phyloP scores from a whole-genome alignment of 30 jellyfish, hydroid and myxozoan genomes.

The Aurelia sp. region DNA sequence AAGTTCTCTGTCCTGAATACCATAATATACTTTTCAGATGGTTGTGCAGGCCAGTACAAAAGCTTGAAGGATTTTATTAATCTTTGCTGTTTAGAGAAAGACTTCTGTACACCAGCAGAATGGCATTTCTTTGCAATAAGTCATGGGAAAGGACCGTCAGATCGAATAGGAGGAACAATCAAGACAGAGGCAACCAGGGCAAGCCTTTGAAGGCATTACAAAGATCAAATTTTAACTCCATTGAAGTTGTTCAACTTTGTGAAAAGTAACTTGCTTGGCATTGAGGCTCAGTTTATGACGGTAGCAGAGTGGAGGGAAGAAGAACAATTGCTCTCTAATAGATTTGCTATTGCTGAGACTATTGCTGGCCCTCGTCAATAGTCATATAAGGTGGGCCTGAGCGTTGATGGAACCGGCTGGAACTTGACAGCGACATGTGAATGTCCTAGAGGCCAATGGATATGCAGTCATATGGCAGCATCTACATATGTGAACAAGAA shows the following conservation, averaged over 20 bases:
- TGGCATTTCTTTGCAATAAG: conserved; percentile 59
- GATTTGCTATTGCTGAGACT: not conserved
- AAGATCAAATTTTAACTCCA: too few species aligned
- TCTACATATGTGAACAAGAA: conserved; percentile 20
- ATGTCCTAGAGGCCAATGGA: conserved; percentile 30
- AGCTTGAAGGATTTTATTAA: too few species aligned
- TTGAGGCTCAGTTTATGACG: not conserved
- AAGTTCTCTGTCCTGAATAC: not conserved
- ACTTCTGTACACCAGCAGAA: conserved; percentile 44
- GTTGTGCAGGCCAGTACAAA: too few species aligned
- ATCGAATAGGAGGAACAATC: conserved; percentile 8
- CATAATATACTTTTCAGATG: not conserved
- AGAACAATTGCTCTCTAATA: not conserved
- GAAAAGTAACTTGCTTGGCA: not conserved
- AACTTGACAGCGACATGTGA: not conserved
- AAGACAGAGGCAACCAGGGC: too few species aligned
- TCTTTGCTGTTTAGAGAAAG: not conserved
- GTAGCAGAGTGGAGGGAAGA: not conserved
- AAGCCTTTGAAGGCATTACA: too few species aligned
- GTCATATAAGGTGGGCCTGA: not conserved
- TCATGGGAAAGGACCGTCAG: conserved; percentile 51
- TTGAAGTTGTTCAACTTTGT: not conserved
- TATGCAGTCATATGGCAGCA: conserved; percentile 43
- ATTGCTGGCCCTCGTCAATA: conserved; percentile 17
- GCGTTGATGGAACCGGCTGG: not conserved